Conservation (phyloP, 2,888 invertebrate species). For the Mimachlamys varia region DNA sequence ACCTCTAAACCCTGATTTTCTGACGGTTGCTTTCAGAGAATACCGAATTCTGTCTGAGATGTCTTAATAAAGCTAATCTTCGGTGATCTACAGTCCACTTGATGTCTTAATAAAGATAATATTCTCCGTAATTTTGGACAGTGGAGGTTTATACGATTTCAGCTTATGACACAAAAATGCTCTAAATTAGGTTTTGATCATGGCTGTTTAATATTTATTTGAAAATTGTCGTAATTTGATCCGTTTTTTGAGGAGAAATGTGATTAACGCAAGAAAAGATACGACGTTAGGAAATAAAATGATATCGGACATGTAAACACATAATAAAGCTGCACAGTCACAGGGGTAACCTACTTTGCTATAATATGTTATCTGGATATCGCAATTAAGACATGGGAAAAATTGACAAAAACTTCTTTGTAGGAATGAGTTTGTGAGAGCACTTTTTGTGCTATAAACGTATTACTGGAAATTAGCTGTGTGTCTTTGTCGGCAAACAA, state of each 20-base stretch:
- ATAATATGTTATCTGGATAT: background rate
- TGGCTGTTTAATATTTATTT: too few species aligned
- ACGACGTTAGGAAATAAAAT: too few species aligned
- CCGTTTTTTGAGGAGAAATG: too few species aligned
- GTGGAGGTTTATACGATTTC: too few species aligned
- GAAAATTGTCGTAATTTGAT: too few species aligned
- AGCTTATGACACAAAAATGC: too few species aligned
- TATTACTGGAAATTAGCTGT: background rate
- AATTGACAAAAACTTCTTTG: background rate
- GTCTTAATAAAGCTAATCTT: background rate
- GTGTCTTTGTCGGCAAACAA: conserved; percentile 17
- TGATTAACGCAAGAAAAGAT: too few species aligned
- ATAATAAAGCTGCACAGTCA: background rate
- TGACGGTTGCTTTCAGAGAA: background rate
- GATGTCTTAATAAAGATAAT: too few species aligned
- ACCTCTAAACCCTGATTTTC: background rate
- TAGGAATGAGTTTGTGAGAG: background rate
- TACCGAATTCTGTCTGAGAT: background rate
- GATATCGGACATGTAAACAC: too few species aligned
- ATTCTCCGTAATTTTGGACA: too few species aligned
- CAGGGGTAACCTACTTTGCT: background rate
- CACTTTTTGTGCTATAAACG: background rate
- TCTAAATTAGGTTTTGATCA: too few species aligned
- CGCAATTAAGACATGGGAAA: background rate
- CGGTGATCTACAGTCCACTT: background rate